Evolutionary conservation across 2,797 vertebrate species (phyloP), one percentile per base, ranked within the genome.

Genomic region (Crenichthys baileyi): DNA sequence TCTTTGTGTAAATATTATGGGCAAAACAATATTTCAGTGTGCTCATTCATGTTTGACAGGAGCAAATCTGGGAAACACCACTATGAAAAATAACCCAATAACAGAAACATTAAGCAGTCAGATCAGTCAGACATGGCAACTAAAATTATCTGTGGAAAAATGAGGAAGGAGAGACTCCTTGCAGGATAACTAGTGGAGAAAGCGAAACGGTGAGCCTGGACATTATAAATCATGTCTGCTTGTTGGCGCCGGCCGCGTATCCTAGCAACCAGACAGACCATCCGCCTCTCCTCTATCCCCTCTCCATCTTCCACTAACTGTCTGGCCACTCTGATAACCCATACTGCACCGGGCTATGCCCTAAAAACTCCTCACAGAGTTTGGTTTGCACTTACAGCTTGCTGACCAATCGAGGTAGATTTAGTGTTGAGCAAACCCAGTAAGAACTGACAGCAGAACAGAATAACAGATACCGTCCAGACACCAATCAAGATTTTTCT

Each of bases 161-260:
- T 67, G 77, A 86, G 85, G 90, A 89, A 74, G 79, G 89, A 89
- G 80, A 84, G 86, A 88, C 76, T 77, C 46, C 48, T 76, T 80
- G 89, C 84, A 85, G 89, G 89, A 91, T 84, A 92, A 91, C 88
- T 86, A 89, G 85, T 51, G 41, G 88, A 86, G 88, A 92, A 90
- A 93, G 90, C 83, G 89, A 94, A 93, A 95, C 92, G 91, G 90
- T 87, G 88, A 94, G 92, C 85, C 93, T 92, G 87, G 90, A 91
- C 90, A 92, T 95, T 95, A 94, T 95, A 94, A 95, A 95, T 94
- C 94, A 95, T 94, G 94, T 93, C 90, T 90, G 85, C 88, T 94
- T 94, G 87, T 93, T 94, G 94, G 94, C 92, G 92, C 94, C 93
- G 77, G 90, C 86, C 84, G 78, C 44, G 93, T 95, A 89, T 90